Base-by-base conservation (phyloP, 2,113 vertebrate species). In the Pica pica region DNA sequence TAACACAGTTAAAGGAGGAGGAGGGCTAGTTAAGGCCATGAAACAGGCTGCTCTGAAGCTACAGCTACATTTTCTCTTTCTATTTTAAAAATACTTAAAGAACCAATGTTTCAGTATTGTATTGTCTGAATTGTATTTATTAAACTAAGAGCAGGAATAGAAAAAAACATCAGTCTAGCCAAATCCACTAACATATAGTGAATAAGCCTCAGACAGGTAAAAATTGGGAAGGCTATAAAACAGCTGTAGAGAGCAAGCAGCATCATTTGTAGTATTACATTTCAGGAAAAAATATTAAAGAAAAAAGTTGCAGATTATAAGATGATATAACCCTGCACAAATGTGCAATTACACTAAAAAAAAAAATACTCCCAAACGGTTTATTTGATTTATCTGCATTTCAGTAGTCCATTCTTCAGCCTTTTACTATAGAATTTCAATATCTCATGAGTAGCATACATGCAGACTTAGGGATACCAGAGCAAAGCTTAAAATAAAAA, bases 331-430 rank as follows among this genome's bases (percentile, higher is more conserved):
- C 9, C 17, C 16, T 10, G 5, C 22, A 35, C 7, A 81, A 87
- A 61, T 59, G 6, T 60, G 16, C 15, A 33, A 10, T 44, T 68
- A 27, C 28, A 35, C 18, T 28, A 9, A 18, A 27, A 44, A 27
- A 44, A n/a, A 65, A 55, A 15, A 4, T 1, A 4, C 4, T 6
- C 5, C 3, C 28, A 64, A 35, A n/a, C n/a, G 1, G 31, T 76
- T 84, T 87, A 52, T 28, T 52, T 73, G 17, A 53, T 79, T 60
- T 42, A 30, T 41, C 55, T 71, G 7, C 22, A 39, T 79, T 84
- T 83, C 53, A 31, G 15, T 16, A 77, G 12, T 60, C 55, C 52
- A 16, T 77, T 35, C 67, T 89, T 75, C 33, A 50, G 24, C 17
- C 22, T 67, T 76, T 65, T 50, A 20, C 19, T 64, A 5, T 10